phyloP scores from a whole-genome alignment of 2,888 invertebrate genomes.

The Parnassius smintheus region DNA sequence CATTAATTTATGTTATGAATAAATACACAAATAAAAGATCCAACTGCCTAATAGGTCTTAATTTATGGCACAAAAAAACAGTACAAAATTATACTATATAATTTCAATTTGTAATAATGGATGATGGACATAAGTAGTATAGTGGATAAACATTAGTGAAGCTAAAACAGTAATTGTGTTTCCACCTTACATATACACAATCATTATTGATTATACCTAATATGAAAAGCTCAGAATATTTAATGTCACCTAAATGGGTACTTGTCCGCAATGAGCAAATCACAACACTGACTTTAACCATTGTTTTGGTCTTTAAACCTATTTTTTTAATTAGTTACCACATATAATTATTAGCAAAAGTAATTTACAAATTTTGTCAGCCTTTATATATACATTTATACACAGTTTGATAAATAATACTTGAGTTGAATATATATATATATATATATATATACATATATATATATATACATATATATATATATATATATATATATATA shows the following conservation, averaged over 20 bases:
- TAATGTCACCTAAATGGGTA: constrained; percentile 23
- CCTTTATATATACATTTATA: not conserved
- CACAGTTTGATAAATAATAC: too few relatives aligned
- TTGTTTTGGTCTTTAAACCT: too few relatives aligned
- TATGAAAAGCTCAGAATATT: constrained; percentile 36
- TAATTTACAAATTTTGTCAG: too few relatives aligned
- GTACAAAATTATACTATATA: not conserved
- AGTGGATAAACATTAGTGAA: constrained; percentile 41
- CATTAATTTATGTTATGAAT: not conserved
- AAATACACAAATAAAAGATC: not conserved
- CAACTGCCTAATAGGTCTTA: not conserved
- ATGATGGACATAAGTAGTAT: not conserved
- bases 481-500: too few relatives aligned
- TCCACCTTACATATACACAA: constrained; percentile 30
- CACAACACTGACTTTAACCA: constrained; percentile 40
- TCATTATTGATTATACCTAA: constrained; percentile 30
- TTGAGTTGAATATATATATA: too few relatives aligned
- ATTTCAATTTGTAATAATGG: not conserved
- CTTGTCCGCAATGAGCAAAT: constrained; percentile 28
- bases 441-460: too few relatives aligned
- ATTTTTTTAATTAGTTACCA: too few relatives aligned
- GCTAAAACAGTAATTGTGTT: constrained; percentile 42
- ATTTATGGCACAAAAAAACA: constrained; percentile 20
- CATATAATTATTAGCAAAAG: too few relatives aligned
- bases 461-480: too few relatives aligned